Evolutionary conservation across 2,797 vertebrate species (phyloP), one percentile per base, ranked within the genome.

Genomic region (Chanos chanos): DNA sequence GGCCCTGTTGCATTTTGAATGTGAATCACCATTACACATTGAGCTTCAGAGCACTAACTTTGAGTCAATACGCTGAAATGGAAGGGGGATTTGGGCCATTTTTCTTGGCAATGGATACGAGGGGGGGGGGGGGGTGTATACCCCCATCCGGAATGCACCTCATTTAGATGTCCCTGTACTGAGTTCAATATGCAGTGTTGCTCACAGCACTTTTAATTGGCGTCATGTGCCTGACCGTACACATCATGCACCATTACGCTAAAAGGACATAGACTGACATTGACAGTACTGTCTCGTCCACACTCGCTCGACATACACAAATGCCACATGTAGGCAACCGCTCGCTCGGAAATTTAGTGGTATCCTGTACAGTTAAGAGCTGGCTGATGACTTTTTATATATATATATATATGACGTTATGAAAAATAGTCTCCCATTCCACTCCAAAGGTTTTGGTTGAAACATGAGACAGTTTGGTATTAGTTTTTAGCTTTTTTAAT

Each of bases 191-290:
- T 81, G 69, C 77, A 71, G 67, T 80, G 80, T 69, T 68, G 64
- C 80, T 84, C 36, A 41, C 82, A 81, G 79, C 77, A 67, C 83
- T 81, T 86, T 88, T 90, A 89, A 89, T 90, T 89, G 87, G 69
- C 70, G 63, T 77, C 81, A 83, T 81, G 83, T 78, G 85, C 81
- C 79, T 82, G 82, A 62, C 77, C 79, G 71, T 74, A 66, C 73
- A 74, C 82, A 83, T 77, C 82, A 87, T 67, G 83, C 83, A 78
- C 79, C 77, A 83, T 86, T 88, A 86, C 77, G 77, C 82, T 84
- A 79, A 85, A 73, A 73, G 85, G 80, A 85, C 66, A 81, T 76
- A 74, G 83, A 88, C 79, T 68, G 79, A 78, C 78, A 77, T 72
- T 68, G 83, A 81, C 81, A 74, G 64, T 68, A 66, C 76, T 71